Base-by-base conservation (phyloP, 2,797 vertebrate species). In the Sphenopsis melanotis region DNA sequence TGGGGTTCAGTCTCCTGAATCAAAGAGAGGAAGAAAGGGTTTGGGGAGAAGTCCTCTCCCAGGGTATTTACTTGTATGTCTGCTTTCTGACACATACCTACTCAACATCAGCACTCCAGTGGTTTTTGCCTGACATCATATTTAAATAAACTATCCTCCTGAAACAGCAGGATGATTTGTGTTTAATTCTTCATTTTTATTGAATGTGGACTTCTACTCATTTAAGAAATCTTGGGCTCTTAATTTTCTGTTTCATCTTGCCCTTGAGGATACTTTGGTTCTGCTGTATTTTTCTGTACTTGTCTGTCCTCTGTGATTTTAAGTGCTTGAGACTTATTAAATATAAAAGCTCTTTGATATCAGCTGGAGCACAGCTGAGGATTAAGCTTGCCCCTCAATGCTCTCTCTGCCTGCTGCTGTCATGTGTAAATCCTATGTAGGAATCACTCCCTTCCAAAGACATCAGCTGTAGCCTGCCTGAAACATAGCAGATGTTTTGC, bases 301-400 rank as follows among this genome's bases (percentile, higher is more conserved):
- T 85, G 37, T 92, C 91, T 90, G 70, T 92, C 90, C 84, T 83
- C 68, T 74, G 52, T 90, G 83, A 93, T 57, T 82, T 4, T 77
- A 93, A 94, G 87, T 83, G 75, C 56, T 96, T 93, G 83, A 94
- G 81, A 83, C 83, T 94, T 90, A 93, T 94, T 93, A 92, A 95
- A 93, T 90, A 88, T 63, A 95, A 95, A 95, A 88, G 69, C 69
- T 83, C 89, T 91, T 88, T 94, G 85, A 95, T 92, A 96, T 96
- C 94, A 95, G 89, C 85, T 96, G 93, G 89, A 93, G 90, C 89
- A 96, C 93, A 97, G 94, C 93, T 96, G 93, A 95, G 89, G 93
- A 91, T 95, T 96, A 96, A 96, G 87, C 27, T 64, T 90, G 66
- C n/a, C 71, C 80, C 74, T 91, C 90, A 88, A 13, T 20, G 21